Conservation (phyloP, 1,140 invertebrate genomes). For the Mylabris phalerata region DNA sequence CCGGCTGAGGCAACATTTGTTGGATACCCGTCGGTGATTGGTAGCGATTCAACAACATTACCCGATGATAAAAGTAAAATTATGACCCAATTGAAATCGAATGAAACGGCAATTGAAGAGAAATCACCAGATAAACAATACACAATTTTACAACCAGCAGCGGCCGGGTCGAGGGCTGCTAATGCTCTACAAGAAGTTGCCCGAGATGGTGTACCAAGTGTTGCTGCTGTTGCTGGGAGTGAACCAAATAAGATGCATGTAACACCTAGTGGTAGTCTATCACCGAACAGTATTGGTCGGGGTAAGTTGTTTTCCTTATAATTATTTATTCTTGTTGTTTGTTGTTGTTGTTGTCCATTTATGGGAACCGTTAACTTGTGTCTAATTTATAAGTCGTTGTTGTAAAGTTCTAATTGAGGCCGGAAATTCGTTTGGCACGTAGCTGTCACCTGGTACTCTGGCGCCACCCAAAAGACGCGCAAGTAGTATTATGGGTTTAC, state of each 20-base stretch:
- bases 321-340: not conserved
- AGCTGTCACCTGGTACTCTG: conserved; percentile 32
- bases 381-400: conserved; percentile 13
- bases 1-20: conserved; percentile 58
- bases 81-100: conserved; percentile 21
- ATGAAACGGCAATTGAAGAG: not conserved
- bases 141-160: conserved; percentile 74
- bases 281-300: conserved; percentile 65
- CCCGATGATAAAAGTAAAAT: conserved; percentile 44
- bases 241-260: conserved; percentile 22
- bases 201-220: conserved; percentile 56
- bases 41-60: conserved; percentile 33
- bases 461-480: conserved; percentile 23
- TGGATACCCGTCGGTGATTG: conserved; percentile 47
- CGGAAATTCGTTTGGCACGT: conserved; percentile 29
- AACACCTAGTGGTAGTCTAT: conserved; percentile 51
- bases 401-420: conserved; percentile 27
- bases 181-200: conserved; percentile 70
- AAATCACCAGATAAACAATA: conserved; percentile 62
- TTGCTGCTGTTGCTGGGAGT: conserved; percentile 44
- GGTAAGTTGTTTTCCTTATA: conserved; percentile 50
- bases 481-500: conserved; percentile 29
- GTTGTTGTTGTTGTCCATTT: not conserved
- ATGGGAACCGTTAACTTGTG: not conserved
- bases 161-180: conserved; percentile 65